Percentiles rank a stretch among this genome's conserved stretches.
phyloP scores from a whole-genome alignment of 2,113 vertebrate species.

The Chunga burmeisteri region DNA sequence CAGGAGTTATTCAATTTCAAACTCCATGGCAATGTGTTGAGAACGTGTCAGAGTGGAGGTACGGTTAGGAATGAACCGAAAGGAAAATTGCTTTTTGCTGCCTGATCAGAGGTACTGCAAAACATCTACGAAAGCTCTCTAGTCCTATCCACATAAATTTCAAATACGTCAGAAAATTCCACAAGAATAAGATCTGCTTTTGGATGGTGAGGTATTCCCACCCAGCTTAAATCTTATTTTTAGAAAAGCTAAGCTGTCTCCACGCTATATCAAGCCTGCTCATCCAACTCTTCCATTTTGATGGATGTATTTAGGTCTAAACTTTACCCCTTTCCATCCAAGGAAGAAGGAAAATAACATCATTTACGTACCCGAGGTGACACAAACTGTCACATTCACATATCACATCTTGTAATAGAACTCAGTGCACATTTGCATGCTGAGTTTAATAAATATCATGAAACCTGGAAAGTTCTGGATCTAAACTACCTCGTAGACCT shows the following conservation, averaged over 20 bases:
- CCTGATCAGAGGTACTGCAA: neutral
- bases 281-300: neutral
- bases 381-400: neutral
- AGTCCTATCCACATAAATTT: neutral
- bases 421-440: neutral
- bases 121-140: neutral
- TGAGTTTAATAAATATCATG: neutral
- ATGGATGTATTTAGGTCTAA: slow-evolving; percentile 59
- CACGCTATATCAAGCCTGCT: neutral
- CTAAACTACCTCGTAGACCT: neutral
- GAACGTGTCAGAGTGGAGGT: neutral
- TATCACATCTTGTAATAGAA: neutral
- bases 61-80: neutral
- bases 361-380: neutral
- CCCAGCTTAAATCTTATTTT: neutral
- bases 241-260: neutral
- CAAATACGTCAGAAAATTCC: neutral
- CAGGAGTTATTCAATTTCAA: neutral
- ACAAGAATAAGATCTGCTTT: neutral
- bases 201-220: neutral
- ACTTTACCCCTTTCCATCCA: slow-evolving; percentile 8
- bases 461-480: neutral
- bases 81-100: neutral
- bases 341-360: slow-evolving; percentile 29
- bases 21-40: neutral